These are phyloP conservation scores for Coleophora flavipennella DNA, from an alignment of 2,888 invertebrate genomes.

Conservation along the genomic window DNA sequence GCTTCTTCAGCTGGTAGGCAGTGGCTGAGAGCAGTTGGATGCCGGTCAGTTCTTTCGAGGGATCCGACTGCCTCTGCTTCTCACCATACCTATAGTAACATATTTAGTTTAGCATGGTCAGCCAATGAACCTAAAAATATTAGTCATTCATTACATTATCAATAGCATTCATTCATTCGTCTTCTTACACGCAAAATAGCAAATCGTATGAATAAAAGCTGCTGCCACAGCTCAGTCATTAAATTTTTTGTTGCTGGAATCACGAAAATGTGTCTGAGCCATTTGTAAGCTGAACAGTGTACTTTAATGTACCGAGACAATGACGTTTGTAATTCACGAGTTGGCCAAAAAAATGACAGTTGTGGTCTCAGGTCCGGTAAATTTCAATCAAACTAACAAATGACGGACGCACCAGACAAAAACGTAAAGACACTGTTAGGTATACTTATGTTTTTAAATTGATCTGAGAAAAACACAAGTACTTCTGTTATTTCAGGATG, in stretches of 20 bases:
- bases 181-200: too few species aligned
- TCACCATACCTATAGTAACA: constrained; percentile 81
- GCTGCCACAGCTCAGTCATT: too few species aligned
- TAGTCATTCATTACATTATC: too few species aligned
- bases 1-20: constrained; percentile 90
- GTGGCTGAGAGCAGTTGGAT: constrained; percentile 90
- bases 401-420: constrained; percentile 13
- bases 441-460: constrained; percentile 6
- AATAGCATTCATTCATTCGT: too few species aligned
- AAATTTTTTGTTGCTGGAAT: too few species aligned
- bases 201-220: too few species aligned
- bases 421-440: constrained; percentile 8
- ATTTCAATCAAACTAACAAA: constrained; percentile 21
- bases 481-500: neutral
- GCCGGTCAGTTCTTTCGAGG: constrained; percentile 81
- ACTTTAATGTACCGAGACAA: constrained; percentile 11
- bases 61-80: constrained; percentile 82
- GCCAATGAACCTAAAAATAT: too few species aligned
- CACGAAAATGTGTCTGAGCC: too few species aligned
- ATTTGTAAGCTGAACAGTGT: too few species aligned
- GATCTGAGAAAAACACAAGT: neutral
- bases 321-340: constrained; percentile 15
- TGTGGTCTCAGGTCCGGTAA: constrained; percentile 7
- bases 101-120: too few species aligned
- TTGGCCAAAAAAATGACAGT: constrained; percentile 14